phyloP scores from a whole-genome alignment of 2,888 invertebrate species.

The Drosophila formosana region DNA sequence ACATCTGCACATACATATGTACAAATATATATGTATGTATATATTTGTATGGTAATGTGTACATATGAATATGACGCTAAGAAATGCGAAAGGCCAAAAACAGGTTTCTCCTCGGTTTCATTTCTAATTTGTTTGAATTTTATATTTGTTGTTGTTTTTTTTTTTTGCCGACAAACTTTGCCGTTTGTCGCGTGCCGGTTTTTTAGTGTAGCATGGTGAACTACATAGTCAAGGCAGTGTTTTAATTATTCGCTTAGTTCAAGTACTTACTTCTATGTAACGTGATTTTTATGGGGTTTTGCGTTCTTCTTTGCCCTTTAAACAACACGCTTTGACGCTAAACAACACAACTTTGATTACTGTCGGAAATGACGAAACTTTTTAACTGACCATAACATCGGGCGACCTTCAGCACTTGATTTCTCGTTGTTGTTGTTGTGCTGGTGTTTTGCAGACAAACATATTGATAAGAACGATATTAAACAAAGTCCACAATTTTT shows the following conservation, averaged over 20 bases:
- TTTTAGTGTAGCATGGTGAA: neutral
- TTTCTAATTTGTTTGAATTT: conserved; percentile 30
- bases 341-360: conserved; percentile 10
- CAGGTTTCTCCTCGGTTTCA: conserved; percentile 44
- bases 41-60: conserved; percentile 1
- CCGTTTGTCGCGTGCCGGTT: conserved; percentile 18
- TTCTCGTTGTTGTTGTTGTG: conserved; percentile 1
- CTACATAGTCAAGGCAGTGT: conserved; percentile 20
- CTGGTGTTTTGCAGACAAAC: neutral
- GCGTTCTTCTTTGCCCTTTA: conserved; percentile 20
- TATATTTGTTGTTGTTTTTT: neutral
- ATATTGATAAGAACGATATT: conserved; percentile 26
- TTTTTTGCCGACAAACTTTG: conserved; percentile 12
- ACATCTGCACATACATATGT: conserved; percentile 16
- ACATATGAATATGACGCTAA: conserved; percentile 35
- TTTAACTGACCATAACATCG: conserved; percentile 13
- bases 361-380: conserved; percentile 18
- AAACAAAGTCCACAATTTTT: neutral
- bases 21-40: conserved; percentile 10
- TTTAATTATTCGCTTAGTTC: conserved; percentile 17
- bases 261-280: conserved; percentile 12
- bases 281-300: conserved; percentile 31
- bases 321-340: conserved; percentile 20
- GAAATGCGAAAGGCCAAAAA: conserved; percentile 60
- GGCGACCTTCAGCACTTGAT: conserved; percentile 23